Conservation (phyloP, 1,140 invertebrate genomes). For the Macrotrachela quadricornifera region DNA sequence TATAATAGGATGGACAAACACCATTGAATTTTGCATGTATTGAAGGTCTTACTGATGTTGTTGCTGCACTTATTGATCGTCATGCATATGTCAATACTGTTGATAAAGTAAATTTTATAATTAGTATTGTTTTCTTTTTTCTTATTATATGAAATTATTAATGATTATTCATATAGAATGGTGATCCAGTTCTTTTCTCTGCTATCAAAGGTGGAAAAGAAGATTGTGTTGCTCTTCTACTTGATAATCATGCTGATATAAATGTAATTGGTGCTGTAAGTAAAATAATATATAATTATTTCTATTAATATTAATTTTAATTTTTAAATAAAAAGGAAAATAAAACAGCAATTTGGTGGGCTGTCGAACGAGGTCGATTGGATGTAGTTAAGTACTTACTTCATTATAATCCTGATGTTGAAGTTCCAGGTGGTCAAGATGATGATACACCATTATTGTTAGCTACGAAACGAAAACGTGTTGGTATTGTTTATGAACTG, state of each 20-base stretch:
- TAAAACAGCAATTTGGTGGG: conserved; percentile 85
- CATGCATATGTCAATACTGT: conserved; percentile 89
- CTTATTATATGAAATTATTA: not conserved
- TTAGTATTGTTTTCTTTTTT: too few relatives aligned
- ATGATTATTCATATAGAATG: conserved; percentile 32
- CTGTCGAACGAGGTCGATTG: conserved; percentile 79
- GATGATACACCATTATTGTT: conserved; percentile 74
- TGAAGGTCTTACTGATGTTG: conserved; percentile 71
- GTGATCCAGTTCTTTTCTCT: conserved; percentile 83
- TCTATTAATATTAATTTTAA: not conserved
- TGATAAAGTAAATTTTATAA: conserved; percentile 34
- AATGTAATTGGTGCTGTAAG: conserved; percentile 65
- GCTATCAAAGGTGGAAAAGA: conserved; percentile 81
- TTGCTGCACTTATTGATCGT: conserved; percentile 54
- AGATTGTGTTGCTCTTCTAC: conserved; percentile 64
- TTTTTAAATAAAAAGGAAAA: conserved; percentile 46
- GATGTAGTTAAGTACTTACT: conserved; percentile 63
- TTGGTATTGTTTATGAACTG: conserved; percentile 70
- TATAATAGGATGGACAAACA: conserved; percentile 83
- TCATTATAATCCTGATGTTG: conserved; percentile 70
- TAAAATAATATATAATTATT: not conserved
- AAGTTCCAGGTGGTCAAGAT: conserved; percentile 59
- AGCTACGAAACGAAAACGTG: conserved; percentile 68
- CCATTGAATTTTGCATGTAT: conserved; percentile 76
- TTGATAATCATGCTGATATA: conserved; percentile 89